Evolutionary conservation across 2,888 invertebrate genomes (phyloP), one percentile per base, ranked within the genome.

Genomic region (Diaperis boleti): DNA sequence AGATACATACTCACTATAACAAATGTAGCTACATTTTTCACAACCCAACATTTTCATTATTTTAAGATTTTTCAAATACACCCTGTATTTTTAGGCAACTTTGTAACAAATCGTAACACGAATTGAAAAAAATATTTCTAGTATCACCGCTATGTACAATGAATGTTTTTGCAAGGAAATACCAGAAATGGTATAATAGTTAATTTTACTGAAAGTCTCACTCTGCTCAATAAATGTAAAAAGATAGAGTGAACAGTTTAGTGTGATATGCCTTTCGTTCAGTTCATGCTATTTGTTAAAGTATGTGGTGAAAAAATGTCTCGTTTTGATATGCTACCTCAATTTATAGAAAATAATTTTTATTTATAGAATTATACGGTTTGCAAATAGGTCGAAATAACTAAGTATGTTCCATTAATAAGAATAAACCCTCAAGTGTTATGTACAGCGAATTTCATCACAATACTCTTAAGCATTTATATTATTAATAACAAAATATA

Each of bases 71-170:
- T 31, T 14, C n/a, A 13, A 14, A n/a, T 26, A 45, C 57, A 57
- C 57, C 57, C 57, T 57, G 57, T 45, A 57, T 37, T 6, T 57
- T 57, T 47, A 57, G 57, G 57, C 57, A 45, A 54, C 54, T 41
- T 54, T 26, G 26, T 42, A 54, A 54, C 41, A 41, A 11, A 54
- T 42, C 41, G 29, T 22, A 42, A 54, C 54, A 52, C 22, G 52
- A 39, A 49, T 17, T 4, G 13, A n/a, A 29, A 52, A 52, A 50
- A 50, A 10, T 31, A n/a, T 35, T 13, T 33, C 47, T 31, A 49
- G 33, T 49, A 49, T 49, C 49, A 49, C 49, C 49, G 20, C 39
- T 52, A 52, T 52, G 7, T 52, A 52, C 52, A 52, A 31, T 35
- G 29, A 42, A n/a, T 42, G 18, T n/a, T n/a, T 42, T 44, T 45